A percentile compares a stretch with the other conserved stretches of the same genome.
phyloP scores from a whole-genome alignment of 2,888 invertebrate genomes.

The Harpalus rufipes region DNA sequence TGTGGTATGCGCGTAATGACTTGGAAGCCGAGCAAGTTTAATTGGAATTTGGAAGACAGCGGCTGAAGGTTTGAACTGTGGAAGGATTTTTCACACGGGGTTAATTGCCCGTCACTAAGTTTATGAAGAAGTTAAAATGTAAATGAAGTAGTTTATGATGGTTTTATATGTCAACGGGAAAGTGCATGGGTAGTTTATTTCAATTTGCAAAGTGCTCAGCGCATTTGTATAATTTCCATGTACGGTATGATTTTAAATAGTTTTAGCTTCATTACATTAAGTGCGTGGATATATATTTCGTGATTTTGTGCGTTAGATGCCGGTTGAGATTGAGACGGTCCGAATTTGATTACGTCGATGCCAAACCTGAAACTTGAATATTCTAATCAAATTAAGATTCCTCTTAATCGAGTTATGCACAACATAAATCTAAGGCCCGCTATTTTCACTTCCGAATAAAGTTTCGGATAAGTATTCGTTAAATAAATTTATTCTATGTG shows the following conservation, averaged over 20 bases:
- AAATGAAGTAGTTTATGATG: background rate
- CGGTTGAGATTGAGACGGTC: too few relatives aligned
- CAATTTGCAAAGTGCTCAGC: background rate
- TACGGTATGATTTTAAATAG: background rate
- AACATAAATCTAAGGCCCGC: too few relatives aligned
- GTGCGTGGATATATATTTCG: too few relatives aligned
- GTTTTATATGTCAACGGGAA: background rate
- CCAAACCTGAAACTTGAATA: too few relatives aligned
- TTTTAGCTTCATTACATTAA: too few relatives aligned
- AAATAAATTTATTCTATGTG: too few relatives aligned
- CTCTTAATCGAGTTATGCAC: too few relatives aligned
- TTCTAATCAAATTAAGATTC: too few relatives aligned
- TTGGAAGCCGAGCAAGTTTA: background rate
- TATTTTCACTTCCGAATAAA: too few relatives aligned
- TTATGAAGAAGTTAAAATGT: constrained; percentile 3
- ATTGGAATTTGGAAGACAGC: constrained; percentile 1
- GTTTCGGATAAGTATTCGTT: too few relatives aligned
- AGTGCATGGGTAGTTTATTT: background rate
- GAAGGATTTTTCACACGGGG: constrained; percentile 1
- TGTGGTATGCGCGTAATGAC: background rate
- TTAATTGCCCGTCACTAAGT: background rate
- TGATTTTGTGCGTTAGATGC: too few relatives aligned
- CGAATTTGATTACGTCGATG: too few relatives aligned
- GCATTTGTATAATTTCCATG: background rate
- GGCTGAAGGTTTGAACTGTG: background rate